These are phyloP conservation scores for Belonocnema kinseyi DNA, from an alignment of 1,140 invertebrate genomes.

Conservation along the genomic window DNA sequence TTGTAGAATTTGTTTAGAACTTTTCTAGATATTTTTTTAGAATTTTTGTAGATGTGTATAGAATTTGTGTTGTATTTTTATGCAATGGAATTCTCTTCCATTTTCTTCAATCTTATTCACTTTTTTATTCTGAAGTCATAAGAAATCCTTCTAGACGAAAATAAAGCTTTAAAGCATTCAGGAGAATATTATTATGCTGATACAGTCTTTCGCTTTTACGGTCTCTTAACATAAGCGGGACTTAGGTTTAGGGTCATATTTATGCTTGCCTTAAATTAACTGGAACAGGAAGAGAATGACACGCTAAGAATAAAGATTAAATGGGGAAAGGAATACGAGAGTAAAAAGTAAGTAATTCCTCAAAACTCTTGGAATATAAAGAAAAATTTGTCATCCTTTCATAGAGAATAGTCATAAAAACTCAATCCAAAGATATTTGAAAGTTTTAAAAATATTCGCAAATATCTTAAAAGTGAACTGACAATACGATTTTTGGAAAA, in stretches of 20 bases:
- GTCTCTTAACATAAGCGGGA: background rate
- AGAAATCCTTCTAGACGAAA: background rate
- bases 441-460: background rate
- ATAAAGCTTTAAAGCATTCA: background rate
- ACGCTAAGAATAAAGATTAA: background rate
- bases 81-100: background rate
- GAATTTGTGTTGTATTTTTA: no score
- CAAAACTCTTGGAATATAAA: background rate
- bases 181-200: conserved; percentile 11
- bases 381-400: background rate
- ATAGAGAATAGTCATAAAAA: conserved; percentile 6
- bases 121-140: conserved; percentile 23
- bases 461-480: background rate
- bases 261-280: background rate
- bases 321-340: background rate
- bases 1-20: no score
- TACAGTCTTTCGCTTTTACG: conserved; percentile 8
- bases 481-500: no score
- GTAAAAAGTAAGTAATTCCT: background rate
- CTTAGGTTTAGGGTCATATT: conserved; percentile 3
- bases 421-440: background rate
- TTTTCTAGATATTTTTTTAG: no score
- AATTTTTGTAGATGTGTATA: no score
- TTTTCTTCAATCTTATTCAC: conserved; percentile 2
- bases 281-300: background rate